These are phyloP conservation scores for Muscicapa adusta DNA, from an alignment of 2,113 vertebrate species.

Conservation along the genomic window DNA sequence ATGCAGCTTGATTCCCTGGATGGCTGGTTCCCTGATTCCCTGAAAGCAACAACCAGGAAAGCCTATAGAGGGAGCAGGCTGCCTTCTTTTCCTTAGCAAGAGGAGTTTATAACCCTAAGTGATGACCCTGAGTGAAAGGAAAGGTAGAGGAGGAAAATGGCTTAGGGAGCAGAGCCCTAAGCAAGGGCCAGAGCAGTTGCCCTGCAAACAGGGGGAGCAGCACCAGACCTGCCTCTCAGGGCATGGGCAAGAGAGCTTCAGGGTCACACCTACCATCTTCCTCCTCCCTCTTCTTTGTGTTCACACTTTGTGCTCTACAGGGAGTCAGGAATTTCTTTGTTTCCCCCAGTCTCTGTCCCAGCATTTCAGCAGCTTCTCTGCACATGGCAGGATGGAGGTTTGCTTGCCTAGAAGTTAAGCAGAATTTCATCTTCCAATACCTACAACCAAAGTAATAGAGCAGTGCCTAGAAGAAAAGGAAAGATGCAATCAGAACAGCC, in stretches of 20 bases:
- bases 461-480: neutral
- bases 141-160: neutral
- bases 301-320: neutral
- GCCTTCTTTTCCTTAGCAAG: neutral
- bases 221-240: neutral
- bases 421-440: neutral
- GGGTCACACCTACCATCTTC: neutral
- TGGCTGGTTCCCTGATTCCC: neutral
- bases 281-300: neutral
- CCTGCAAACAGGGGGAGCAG: neutral
- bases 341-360: neutral
- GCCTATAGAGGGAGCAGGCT: conserved; percentile 47
- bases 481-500: neutral
- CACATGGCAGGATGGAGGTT: neutral
- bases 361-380: neutral
- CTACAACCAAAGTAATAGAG: rapidly evolving
- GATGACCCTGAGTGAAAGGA: neutral
- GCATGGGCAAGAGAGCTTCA: neutral
- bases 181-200: neutral
- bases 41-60: neutral
- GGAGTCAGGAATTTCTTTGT: neutral
- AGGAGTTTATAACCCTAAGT: neutral
- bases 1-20: neutral
- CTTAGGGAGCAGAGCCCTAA: neutral
- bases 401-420: neutral